Evolutionary conservation across 2,888 invertebrate species (phyloP).

Genomic region (Drosophila yooni): DNA sequence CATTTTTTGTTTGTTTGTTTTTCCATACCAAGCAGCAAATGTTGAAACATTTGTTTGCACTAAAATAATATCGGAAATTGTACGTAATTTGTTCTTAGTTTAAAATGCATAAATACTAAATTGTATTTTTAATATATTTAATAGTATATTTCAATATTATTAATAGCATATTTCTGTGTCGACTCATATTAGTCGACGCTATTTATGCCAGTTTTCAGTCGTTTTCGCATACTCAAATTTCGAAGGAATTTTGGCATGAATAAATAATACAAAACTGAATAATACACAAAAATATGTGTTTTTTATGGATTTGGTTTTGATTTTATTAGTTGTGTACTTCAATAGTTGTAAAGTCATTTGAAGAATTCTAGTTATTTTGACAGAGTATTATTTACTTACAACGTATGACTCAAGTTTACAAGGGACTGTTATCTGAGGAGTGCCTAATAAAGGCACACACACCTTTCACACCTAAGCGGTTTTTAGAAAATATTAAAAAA

Average conservation of each 20-base stretch:
- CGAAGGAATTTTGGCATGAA: not conserved
- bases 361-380: not conserved
- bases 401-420: not conserved
- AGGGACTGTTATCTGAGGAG: not conserved
- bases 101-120: not conserved
- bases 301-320: not conserved
- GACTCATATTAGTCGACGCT: not conserved
- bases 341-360: not conserved
- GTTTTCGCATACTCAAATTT: not conserved
- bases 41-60: not conserved
- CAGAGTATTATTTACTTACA: not conserved
- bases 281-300: not conserved
- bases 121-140: not conserved
- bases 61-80: not conserved
- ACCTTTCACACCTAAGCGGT: slow-evolving; percentile 9
- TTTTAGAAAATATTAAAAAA: slow-evolving; percentile 32
- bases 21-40: not conserved
- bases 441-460: slow-evolving; percentile 4
- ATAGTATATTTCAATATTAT: not conserved
- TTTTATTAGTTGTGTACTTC: not conserved
- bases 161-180: no score
- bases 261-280: not conserved
- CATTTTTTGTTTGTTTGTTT: not conserved
- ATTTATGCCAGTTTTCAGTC: not conserved
- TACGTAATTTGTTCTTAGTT: not conserved